Conservation (phyloP, 2,797 vertebrate genomes). For the Danio tinwini region DNA sequence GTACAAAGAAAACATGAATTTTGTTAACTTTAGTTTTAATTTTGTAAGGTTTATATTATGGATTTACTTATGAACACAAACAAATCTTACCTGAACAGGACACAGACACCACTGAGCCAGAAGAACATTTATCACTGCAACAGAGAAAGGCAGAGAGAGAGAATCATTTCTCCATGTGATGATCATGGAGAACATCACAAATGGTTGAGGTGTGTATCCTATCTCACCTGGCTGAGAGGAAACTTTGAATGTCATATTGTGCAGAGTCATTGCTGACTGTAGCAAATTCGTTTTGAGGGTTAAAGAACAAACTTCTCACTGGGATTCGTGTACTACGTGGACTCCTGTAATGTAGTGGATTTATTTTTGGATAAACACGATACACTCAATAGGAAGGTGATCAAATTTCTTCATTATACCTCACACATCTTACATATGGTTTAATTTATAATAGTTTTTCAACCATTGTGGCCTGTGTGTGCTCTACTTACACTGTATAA, state of each 20-base stretch:
- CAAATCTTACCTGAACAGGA: conserved; percentile 60
- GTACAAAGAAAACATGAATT: too few species aligned
- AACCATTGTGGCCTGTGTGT: neutral
- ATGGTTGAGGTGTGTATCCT: neutral
- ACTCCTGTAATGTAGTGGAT: conserved; percentile 44
- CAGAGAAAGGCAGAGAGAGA: neutral
- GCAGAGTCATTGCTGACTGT: conserved; percentile 18
- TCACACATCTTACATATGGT: neutral
- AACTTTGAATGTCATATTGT: conserved; percentile 20
- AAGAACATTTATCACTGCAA: conserved; percentile 51
- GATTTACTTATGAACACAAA: neutral
- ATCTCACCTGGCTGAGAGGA: conserved; percentile 44
- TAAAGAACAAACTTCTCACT: conserved; percentile 13
- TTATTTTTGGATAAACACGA: neutral
- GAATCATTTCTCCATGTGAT: neutral
- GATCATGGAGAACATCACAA: neutral
- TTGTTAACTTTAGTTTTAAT: too few species aligned
- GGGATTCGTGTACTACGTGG: conserved; percentile 53
- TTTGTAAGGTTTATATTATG: too few species aligned
- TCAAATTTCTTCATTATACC: neutral
- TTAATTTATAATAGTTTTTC: neutral
- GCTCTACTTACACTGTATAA: conserved; percentile 73
- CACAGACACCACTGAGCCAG: conserved; percentile 55
- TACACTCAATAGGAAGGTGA: neutral
- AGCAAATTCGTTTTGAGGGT: conserved; percentile 37